These are phyloP conservation scores for Lasius fuliginosus DNA, from an alignment of 2,888 invertebrate genomes.

Conservation along the genomic window DNA sequence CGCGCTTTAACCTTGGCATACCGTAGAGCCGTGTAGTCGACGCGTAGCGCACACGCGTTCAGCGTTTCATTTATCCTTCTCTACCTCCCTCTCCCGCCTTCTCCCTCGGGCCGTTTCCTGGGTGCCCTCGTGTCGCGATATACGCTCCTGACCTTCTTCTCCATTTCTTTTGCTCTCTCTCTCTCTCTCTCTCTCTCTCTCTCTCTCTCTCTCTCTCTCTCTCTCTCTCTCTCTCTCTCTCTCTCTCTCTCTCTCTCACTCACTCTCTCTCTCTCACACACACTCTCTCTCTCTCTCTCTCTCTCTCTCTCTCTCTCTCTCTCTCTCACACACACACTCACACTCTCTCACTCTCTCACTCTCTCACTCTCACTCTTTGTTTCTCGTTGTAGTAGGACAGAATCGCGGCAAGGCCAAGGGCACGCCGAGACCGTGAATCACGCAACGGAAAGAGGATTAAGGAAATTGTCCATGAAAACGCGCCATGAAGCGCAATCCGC, in stretches of 20 bases:
- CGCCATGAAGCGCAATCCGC: constrained; percentile 17
- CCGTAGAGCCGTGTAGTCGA: constrained; percentile 63
- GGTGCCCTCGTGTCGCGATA: constrained; percentile 43
- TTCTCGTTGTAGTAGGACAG: constrained; percentile 69
- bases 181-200: constrained; percentile 43
- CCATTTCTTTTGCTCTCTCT: not conserved
- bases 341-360: constrained; percentile 50
- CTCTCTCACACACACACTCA: constrained; percentile 57
- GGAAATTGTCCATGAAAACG: constrained; percentile 58
- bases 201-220: constrained; percentile 43
- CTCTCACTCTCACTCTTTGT: constrained; percentile 10
- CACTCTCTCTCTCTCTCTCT: not conserved
- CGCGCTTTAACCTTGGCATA: constrained; percentile 76
- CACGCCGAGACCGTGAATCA: constrained; percentile 69
- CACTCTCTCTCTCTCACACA: no score
- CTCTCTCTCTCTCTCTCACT: constrained; percentile 48
- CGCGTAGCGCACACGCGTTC: constrained; percentile 72
- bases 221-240: constrained; percentile 45
- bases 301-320: constrained; percentile 42
- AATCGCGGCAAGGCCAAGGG: constrained; percentile 69
- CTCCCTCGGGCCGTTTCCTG: not conserved
- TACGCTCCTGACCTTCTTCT: constrained; percentile 64
- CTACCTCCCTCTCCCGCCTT: constrained; percentile 22
- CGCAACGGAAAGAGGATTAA: constrained; percentile 61
- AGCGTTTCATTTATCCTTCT: constrained; percentile 71